Evolutionary conservation across 2,113 vertebrate species (phyloP), one percentile per base, ranked within the genome.

Genomic region (Hypocryptadius cinnamomeus): DNA sequence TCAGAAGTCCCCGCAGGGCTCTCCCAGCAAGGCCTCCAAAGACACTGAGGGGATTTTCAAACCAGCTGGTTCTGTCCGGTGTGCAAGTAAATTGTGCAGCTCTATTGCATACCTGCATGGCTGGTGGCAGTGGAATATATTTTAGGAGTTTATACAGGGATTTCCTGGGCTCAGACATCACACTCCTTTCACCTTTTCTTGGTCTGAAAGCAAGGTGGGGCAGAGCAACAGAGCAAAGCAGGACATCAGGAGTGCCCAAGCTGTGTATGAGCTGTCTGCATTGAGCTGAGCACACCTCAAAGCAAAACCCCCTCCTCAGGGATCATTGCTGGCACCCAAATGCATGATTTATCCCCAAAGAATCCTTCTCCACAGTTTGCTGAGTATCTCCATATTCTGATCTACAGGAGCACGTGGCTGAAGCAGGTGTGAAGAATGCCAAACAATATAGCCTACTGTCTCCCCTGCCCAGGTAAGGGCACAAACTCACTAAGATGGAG

Each of bases 1-100:
- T 31, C 71, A 13, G 0, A 24, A 17, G n/a, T 61, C 28, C 59
- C 31, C 0, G 0, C 1, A 1, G 35, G 57, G 63, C 42, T 80
- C 61, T 85, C 47, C 70, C 64, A 60, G 39, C 47, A 44, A 33
- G 45, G 27, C 35, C 30, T 28, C 64, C 50, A 31, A 70, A 40
- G 72, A 56, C 56, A 27, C 35, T 3, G 33, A 25, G 47, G 37
- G 47, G 39, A 91, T 87, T 90, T 76, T 59, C 59, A 71, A 69
- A 80, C 22, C 70, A 35, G 57, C 31, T 64, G 35, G 5, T 35
- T 85, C 76, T 64, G 65, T 60, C 61, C 13, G 4, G 33, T 22
- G 5, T 16, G 39, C 10, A 50, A 59, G 45, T 33, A 53, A 73
- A 63, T 15, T 37, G 44, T 1, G 0, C 1, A 33, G 87, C 5